These are phyloP conservation scores for Blera fallax DNA, from an alignment of 2,888 invertebrate species.

Conservation along the genomic window DNA sequence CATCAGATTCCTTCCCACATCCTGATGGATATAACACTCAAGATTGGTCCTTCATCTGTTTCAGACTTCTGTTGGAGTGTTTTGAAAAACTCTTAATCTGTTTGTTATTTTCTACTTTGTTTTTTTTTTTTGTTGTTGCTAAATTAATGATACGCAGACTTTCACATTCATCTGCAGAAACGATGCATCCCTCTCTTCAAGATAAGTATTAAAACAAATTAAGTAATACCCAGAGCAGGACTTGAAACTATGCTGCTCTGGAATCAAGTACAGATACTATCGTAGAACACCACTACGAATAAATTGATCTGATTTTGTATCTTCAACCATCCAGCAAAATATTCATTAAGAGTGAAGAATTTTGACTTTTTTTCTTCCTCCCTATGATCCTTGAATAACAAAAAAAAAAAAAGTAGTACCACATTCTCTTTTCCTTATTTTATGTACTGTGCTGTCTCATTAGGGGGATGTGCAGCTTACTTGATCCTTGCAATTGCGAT, in stretches of 20 bases:
- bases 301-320: conserved; percentile 2
- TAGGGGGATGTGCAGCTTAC: conserved; percentile 21
- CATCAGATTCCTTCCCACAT: neutral
- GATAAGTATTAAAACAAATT: neutral
- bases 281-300: neutral
- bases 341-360: neutral
- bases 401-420: neutral
- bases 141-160: neutral
- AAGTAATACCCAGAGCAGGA: neutral
- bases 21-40: neutral
- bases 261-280: neutral
- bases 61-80: neutral
- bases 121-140: neutral
- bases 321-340: neutral
- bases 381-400: neutral
- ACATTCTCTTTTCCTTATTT: neutral
- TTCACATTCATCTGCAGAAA: neutral
- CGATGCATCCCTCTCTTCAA: neutral
- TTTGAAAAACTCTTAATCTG: neutral
- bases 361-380: neutral
- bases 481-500: conserved; percentile 4
- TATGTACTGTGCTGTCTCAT: conserved; percentile 18
- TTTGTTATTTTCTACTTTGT: neutral
- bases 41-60: neutral
- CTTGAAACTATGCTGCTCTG: neutral